Base-by-base conservation (phyloP, 2,113 vertebrate genomes). In the Nansenia antarctica region DNA sequence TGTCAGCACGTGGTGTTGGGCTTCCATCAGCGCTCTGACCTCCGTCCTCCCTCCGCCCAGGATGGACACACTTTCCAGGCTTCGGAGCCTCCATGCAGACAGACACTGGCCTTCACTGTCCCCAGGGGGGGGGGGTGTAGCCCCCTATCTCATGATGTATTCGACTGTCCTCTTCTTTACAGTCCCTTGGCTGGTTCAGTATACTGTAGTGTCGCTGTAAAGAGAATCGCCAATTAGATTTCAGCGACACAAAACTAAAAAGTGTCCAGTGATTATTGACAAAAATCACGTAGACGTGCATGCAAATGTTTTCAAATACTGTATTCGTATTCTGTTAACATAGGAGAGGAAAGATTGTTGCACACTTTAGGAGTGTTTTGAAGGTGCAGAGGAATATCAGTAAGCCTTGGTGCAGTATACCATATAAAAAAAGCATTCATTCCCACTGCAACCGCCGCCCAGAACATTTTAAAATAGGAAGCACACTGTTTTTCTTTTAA, bases 61-160 rank as follows among this genome's bases (percentile, higher is more conserved):
- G 24, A 18, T 67, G 63, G 27, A 65, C 42, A 35, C 1, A 22
- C 62, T 15, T 65, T 12, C n/a, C 29, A 3, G 45, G 30, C 42
- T 66, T 60, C 15, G 37, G 65, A 57, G 22, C 62, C 45, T 76
- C 67, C 80, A 73, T 76, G 20, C 14, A 68, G 35, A 65, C 63
- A 62, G 47, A 49, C 45, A 18, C 1, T 29, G 49, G 42, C 61
- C 34, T 29, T 77, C 49, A 73, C 66, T 70, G n/a, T 14, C n/a
- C 2, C 24, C 27, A 6, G 49, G 34, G n/a, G n/a, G n/a, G n/a
- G n/a, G n/a, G n/a, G n/a, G n/a, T 63, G 29, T 20, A 18, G 9
- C 34, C 3, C 39, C 62, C 27, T 67, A 39, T 35, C 29, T 74
- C 61, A 60, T 66, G 29, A 14, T 59, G 27, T 42, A 9, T 31